phyloP scores from a whole-genome alignment of 2,888 invertebrate species.

The Plemyria rubiginata region DNA sequence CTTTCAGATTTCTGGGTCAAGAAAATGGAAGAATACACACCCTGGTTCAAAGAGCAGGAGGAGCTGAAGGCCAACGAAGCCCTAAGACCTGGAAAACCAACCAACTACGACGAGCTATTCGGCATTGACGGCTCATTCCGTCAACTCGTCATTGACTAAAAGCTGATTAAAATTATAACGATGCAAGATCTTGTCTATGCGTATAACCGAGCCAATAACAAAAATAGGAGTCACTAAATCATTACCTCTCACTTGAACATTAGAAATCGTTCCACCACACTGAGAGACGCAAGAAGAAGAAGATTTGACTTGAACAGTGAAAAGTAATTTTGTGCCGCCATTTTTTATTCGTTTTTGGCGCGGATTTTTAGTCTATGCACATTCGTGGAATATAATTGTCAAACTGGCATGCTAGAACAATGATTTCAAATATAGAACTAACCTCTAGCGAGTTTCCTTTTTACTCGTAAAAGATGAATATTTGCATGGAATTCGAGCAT shows the following conservation, averaged over 20 bases:
- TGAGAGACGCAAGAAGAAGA: too few relatives aligned
- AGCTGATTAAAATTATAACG: constrained; percentile 2
- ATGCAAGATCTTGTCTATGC: constrained; percentile 14
- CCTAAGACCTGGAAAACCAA: constrained; percentile 93
- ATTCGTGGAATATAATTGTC: constrained; percentile 21
- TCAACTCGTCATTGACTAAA: constrained; percentile 91
- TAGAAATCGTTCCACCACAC: too few relatives aligned
- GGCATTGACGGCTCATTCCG: constrained; percentile 96
- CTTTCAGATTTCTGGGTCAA: constrained; percentile 90
- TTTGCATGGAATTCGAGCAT: constrained; percentile 10
- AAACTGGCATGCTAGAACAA: constrained; percentile 11
- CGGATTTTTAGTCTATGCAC: not conserved
- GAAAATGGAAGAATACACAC: constrained; percentile 90
- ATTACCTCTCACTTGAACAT: too few relatives aligned
- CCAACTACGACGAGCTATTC: constrained; percentile 93
- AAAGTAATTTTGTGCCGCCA: too few relatives aligned
- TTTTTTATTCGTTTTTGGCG: too few relatives aligned
- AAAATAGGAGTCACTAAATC: too few relatives aligned
- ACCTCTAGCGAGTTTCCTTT: constrained; percentile 21
- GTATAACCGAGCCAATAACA: too few relatives aligned
- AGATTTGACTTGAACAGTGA: too few relatives aligned
- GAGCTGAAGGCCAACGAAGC: constrained; percentile 91
- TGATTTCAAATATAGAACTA: constrained; percentile 12
- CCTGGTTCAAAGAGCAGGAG: constrained; percentile 93
- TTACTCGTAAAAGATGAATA: constrained; percentile 16